Percentiles rank a stretch among this genome's conserved stretches.
These are phyloP conservation scores for Probosciger aterrimus DNA, from an alignment of 2,113 vertebrate genomes.

Conservation along the genomic window DNA sequence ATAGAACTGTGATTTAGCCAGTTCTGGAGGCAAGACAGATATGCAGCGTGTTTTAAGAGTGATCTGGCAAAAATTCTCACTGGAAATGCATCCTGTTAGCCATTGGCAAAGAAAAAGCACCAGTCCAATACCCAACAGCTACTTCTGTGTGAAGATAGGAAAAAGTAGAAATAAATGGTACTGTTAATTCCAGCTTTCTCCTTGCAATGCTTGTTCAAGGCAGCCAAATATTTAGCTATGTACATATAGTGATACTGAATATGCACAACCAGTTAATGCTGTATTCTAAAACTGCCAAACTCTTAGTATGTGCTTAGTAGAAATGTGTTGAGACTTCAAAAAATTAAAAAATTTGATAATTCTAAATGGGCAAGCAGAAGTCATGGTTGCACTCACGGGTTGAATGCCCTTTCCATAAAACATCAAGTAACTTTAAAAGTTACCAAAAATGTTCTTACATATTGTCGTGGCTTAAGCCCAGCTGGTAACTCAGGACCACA, in stretches of 20 bases:
- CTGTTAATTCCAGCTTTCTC: neutral
- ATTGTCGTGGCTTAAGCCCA: too few relatives aligned
- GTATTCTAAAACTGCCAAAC: neutral
- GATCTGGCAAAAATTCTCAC: neutral
- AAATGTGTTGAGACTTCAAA: neutral
- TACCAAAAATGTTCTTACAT: neutral
- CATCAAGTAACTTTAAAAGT: neutral
- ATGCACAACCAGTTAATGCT: neutral
- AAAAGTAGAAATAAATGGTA: neutral
- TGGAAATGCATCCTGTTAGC: neutral
- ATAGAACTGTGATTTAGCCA: neutral
- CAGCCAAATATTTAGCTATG: neutral
- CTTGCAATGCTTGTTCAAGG: neutral
- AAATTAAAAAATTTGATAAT: neutral
- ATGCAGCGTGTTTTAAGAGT: neutral
- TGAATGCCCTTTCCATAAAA: neutral
- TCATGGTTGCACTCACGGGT: neutral
- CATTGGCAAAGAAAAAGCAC: neutral
- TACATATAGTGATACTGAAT: neutral
- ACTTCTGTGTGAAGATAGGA: neutral
- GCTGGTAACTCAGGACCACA: too few relatives aligned
- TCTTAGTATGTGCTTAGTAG: neutral
- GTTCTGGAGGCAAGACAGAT: neutral
- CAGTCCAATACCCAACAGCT: neutral
- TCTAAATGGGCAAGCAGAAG: neutral